A percentile compares a stretch with the other conserved stretches of the same genome.
Conservation (phyloP, 2,797 vertebrate species). For the Kryptopterus vitreolus region DNA sequence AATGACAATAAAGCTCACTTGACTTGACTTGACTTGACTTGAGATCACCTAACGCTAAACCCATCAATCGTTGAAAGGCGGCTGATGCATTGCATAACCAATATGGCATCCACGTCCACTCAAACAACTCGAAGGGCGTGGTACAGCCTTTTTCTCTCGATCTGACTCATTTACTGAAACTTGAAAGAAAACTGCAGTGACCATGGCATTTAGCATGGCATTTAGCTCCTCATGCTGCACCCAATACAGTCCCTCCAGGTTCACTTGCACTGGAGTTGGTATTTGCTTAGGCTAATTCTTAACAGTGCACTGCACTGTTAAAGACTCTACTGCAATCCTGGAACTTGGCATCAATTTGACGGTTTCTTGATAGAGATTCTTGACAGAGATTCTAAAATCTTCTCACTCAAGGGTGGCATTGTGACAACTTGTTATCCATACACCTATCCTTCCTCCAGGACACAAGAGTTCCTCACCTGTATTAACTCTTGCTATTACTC, state of each 20-base stretch:
- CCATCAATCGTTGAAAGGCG: slow-evolving; percentile 40
- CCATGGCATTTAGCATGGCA: background rate
- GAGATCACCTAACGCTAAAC: slow-evolving; percentile 17
- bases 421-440: background rate
- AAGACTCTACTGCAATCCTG: background rate
- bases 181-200: slow-evolving; percentile 41
- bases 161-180: slow-evolving; percentile 27
- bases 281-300: background rate
- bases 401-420: background rate
- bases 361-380: background rate
- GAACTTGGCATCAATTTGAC: background rate
- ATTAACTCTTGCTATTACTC: too few species aligned
- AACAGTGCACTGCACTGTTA: background rate
- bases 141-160: slow-evolving; percentile 38
- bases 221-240: background rate
- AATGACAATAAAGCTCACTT: too few species aligned
- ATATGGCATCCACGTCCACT: slow-evolving; percentile 31
- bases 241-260: too few species aligned
- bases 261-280: background rate
- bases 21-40: too few species aligned
- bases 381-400: background rate
- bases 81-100: slow-evolving; percentile 27
- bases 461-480: slow-evolving; percentile 15
- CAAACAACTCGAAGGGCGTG: slow-evolving; percentile 37
- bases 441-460: too few species aligned